Evolutionary conservation across 2,797 vertebrate species (phyloP), one percentile per base, ranked within the genome.

Genomic region (Aotus griseimembra): DNA sequence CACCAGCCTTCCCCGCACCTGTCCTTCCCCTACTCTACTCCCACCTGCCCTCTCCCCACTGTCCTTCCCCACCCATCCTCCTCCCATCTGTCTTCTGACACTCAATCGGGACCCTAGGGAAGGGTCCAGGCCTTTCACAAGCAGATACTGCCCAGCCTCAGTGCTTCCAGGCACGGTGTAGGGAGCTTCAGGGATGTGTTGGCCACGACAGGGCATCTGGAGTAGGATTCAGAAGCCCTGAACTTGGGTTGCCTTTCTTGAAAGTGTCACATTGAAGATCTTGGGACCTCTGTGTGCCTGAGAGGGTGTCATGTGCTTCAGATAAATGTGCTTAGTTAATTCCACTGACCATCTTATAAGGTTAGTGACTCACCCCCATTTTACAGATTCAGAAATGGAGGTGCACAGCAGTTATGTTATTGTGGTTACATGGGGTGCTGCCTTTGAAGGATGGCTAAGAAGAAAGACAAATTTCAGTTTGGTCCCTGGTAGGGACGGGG

Each of bases 401-500:
- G 76, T 11, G 13, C 58, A 11, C 19, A 39, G 41, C 48, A 44
- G 33, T 64, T 15, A 0, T 13, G 20, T 22, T 83, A 46, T 28
- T 17, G 9, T 50, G 83, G 33, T n/a, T 73, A 89, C 14, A 57
- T 0, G 39, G 84, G 44, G 24, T 36, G 39, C 12, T 46, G 28
- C 22, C 39, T 72, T 92, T 76, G 70, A 79, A 93, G 17, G 14
- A 44, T n/a, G 28, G 26, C 61, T 84, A n/a, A 73, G 83, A 58
- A n/a, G 24, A 67, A 72, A 46, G 70, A 58, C 41, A 5, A 15
- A 50, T 67, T 64, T 90, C 57, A 22, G n/a, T 83, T 75, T 90
- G n/a, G 7, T 75, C n/a, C 70, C 19, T 67, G 15, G 30, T 1
- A 7, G 33, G 61, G 2, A 12, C 0, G 2, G 30, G 5, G 10